These are phyloP conservation scores for Cardiocondyla obscurior DNA, from an alignment of 1,140 invertebrate genomes.

Conservation along the genomic window DNA sequence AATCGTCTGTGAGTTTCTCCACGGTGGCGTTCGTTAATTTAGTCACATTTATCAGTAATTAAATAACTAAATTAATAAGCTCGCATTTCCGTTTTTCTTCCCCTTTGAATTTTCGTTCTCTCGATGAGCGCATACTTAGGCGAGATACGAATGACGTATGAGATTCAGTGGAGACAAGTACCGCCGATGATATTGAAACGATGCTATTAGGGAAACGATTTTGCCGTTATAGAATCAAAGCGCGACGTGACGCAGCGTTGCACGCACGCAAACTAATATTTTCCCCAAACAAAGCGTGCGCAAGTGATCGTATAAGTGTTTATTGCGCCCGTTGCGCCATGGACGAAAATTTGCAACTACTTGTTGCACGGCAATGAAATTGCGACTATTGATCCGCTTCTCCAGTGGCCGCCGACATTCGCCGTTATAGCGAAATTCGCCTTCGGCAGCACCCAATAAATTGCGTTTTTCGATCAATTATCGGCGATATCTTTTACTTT, in stretches of 20 bases:
- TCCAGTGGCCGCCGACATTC: not conserved
- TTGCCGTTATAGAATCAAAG: slow-evolving; percentile 19
- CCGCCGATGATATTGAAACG: not conserved
- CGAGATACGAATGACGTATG: not conserved
- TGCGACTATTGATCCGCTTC: slow-evolving; percentile 37
- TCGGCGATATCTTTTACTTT: not conserved
- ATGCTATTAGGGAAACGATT: slow-evolving; percentile 18
- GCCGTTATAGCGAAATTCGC: not conserved
- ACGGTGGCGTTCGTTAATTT: not conserved
- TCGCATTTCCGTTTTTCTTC: too few relatives aligned
- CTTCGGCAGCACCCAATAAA: not conserved
- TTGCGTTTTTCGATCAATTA: slow-evolving; percentile 34
- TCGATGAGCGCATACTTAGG: not conserved
- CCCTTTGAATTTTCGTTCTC: not conserved
- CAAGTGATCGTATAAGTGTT: slow-evolving; percentile 23
- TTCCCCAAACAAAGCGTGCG: slow-evolving; percentile 13
- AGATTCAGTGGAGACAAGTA: too few relatives aligned
- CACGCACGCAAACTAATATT: slow-evolving; percentile 42
- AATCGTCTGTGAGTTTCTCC: not conserved
- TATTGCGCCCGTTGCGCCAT: slow-evolving; percentile 36
- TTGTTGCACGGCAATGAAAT: slow-evolving; percentile 61
- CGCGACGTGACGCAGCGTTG: not conserved
- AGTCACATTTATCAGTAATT: not conserved
- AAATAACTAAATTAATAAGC: not conserved
- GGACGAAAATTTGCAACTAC: slow-evolving; percentile 63